Percentiles rank a stretch among this genome's conserved stretches.
Evolutionary conservation across 2,888 invertebrate genomes (phyloP).

Genomic region (Eulithis testata): DNA sequence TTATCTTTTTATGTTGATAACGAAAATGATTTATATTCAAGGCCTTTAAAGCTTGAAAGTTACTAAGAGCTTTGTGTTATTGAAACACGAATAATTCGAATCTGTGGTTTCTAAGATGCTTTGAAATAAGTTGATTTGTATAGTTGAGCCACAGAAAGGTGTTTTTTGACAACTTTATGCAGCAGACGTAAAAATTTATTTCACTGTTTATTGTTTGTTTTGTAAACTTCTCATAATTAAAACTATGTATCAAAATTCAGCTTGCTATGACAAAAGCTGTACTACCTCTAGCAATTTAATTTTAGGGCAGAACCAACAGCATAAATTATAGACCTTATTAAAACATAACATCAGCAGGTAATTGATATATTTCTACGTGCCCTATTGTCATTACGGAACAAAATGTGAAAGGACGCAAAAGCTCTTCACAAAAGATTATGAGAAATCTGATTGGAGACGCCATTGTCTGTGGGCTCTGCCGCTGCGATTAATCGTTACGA

Average conservation of each 20-base stretch:
- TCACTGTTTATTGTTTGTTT: too few relatives aligned
- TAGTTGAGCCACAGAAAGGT: neutral
- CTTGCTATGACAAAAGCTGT: too few relatives aligned
- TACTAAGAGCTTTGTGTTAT: conserved; percentile 17
- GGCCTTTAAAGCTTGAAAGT: conserved; percentile 14
- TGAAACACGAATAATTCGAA: conserved; percentile 9
- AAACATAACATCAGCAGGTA: conserved; percentile 2
- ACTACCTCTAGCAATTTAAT: too few relatives aligned
- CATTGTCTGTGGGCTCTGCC: conserved; percentile 2
- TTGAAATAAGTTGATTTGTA: neutral
- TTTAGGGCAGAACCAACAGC: too few relatives aligned
- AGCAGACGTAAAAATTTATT: too few relatives aligned
- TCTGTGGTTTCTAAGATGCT: neutral
- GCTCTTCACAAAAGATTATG: conserved; percentile 15
- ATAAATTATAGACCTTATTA: neutral
- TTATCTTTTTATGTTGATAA: conserved; percentile 21
- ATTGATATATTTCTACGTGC: conserved; percentile 1
- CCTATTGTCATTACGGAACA: neutral
- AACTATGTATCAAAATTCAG: too few relatives aligned
- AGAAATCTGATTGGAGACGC: conserved; percentile 17
- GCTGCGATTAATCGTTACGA: conserved; percentile 23
- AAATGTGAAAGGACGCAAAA: conserved; percentile 12
- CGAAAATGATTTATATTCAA: conserved; percentile 25
- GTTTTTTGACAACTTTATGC: neutral
- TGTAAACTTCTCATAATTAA: too few relatives aligned